Percentiles rank a stretch among this genome's conserved stretches.
Evolutionary conservation across 1,140 invertebrate species (phyloP).

Genomic region (Samia ricini): DNA sequence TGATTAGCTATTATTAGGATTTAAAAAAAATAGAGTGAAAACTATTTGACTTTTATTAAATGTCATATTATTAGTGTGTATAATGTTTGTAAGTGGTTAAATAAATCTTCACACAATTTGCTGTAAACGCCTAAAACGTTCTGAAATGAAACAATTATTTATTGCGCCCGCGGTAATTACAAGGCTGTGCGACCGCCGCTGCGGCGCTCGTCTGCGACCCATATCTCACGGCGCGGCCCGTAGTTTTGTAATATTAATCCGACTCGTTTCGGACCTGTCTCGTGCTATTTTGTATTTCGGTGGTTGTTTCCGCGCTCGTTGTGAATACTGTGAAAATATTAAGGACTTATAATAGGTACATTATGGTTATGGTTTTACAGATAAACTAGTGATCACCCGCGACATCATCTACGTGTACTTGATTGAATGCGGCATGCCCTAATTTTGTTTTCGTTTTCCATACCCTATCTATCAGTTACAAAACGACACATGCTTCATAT

Average conservation of each 20-base stretch:
- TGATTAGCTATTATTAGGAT: too few species aligned
- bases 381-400: too few species aligned
- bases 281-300: slow-evolving; percentile 32
- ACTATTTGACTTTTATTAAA: too few species aligned
- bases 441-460: too few species aligned
- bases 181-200: slow-evolving; percentile 16
- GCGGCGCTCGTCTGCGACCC: slow-evolving; percentile 47
- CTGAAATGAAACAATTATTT: slow-evolving; percentile 54
- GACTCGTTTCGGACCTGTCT: slow-evolving; percentile 20
- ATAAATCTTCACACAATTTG: slow-evolving; percentile 8
- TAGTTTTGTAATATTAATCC: slow-evolving; percentile 51
- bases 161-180: slow-evolving; percentile 49
- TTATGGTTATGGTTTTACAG: too few species aligned
- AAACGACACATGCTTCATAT: too few species aligned
- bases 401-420: too few species aligned
- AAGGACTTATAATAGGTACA: too few species aligned
- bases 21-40: too few species aligned
- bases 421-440: too few species aligned
- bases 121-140: slow-evolving; percentile 12
- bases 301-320: slow-evolving; percentile 11
- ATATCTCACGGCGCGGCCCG: slow-evolving; percentile 50
- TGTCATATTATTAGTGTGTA: not conserved
- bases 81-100: not conserved
- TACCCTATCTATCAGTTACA: too few species aligned
- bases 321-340: not conserved